A percentile compares a stretch with the other conserved stretches of the same genome.
Evolutionary conservation across 2,888 invertebrate species (phyloP).

Genomic region (Oeneis ivallda): DNA sequence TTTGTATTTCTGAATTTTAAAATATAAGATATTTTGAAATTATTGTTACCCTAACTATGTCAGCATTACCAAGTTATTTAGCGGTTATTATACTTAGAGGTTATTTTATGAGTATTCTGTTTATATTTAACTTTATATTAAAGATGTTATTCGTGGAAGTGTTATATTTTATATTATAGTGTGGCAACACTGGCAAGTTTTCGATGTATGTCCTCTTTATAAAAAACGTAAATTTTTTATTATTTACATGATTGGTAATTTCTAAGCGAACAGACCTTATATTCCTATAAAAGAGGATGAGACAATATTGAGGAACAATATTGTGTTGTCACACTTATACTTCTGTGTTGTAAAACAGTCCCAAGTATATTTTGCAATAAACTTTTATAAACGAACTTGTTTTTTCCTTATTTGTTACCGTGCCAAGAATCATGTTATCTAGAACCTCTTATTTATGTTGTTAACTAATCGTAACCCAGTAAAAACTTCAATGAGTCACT

Average conservation of each 20-base stretch:
- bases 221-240: no score
- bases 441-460: no score
- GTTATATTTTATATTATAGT: conserved; percentile 2
- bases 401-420: conserved; percentile 26
- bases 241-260: neutral
- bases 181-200: conserved; percentile 1
- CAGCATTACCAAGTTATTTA: conserved; percentile 32
- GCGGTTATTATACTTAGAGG: conserved; percentile 18
- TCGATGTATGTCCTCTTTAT: no score
- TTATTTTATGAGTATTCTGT: conserved; percentile 29
- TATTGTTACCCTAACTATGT: conserved; percentile 29
- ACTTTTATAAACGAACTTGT: conserved; percentile 36
- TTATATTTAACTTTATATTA: conserved; percentile 26
- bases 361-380: conserved; percentile 46
- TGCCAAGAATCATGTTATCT: no score
- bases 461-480: no score
- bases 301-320: neutral
- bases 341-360: conserved; percentile 50
- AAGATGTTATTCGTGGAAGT: conserved; percentile 17
- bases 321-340: conserved; percentile 32
- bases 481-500: no score
- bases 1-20: conserved; percentile 7
- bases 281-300: no score
- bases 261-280: neutral
- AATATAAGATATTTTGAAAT: conserved; percentile 26